These are phyloP conservation scores for Ibycter americanus DNA, from an alignment of 2,797 vertebrate genomes.

Conservation along the genomic window DNA sequence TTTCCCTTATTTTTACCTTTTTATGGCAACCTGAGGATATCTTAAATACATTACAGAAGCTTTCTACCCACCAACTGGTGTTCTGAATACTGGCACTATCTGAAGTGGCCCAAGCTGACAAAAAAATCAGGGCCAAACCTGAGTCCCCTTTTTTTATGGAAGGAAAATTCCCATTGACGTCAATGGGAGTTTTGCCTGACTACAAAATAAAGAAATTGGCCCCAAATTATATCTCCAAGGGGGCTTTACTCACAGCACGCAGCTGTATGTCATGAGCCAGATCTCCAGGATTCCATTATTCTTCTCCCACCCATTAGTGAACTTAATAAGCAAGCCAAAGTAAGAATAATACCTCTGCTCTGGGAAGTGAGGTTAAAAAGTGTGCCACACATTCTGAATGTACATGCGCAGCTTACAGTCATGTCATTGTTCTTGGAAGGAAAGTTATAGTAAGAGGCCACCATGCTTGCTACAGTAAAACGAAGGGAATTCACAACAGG, in stretches of 20 bases:
- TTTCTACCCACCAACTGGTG: neutral
- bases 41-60: neutral
- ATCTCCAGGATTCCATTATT: slow-evolving; percentile 36
- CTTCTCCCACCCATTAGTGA: neutral
- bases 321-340: neutral
- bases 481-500: neutral
- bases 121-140: slow-evolving; percentile 24
- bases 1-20: neutral
- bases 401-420: neutral
- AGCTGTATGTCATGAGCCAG: slow-evolving; percentile 35
- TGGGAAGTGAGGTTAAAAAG: slow-evolving; percentile 1
- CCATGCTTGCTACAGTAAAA: neutral
- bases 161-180: slow-evolving; percentile 47
- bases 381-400: neutral
- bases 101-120: neutral
- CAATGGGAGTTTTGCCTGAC: slow-evolving; percentile 47
- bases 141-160: neutral
- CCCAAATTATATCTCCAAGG: slow-evolving; percentile 25
- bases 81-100: neutral
- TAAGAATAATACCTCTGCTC: slow-evolving; percentile 8
- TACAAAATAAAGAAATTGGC: slow-evolving; percentile 43
- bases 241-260: neutral
- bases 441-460: neutral
- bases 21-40: neutral
- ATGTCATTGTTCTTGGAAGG: neutral